Evolutionary conservation across 2,888 invertebrate species (phyloP), one percentile per base, ranked within the genome.

Genomic region (Pegoplata infirma): DNA sequence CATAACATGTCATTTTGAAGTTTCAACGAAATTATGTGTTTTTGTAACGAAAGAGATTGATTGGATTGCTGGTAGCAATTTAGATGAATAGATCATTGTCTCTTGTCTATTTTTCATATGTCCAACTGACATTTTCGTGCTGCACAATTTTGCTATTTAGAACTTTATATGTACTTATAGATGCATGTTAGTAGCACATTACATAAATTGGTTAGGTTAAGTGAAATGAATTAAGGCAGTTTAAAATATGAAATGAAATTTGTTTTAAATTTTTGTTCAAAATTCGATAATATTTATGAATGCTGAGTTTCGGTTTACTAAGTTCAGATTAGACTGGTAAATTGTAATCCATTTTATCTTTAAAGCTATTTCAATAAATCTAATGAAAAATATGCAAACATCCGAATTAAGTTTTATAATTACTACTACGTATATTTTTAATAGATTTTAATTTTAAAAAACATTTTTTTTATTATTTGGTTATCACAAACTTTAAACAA

Each of bases 41-140:
- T n/a, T n/a, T 56, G 1, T 14, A 51, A 59, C 25, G 17, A 69
- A 28, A 28, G 40, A 69, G 69, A 69, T 59, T 59, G 59, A 69
- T 69, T 59, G 69, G 59, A 69, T 69, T 51, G 36, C 58, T 58
- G 68, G 17, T 23, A 58, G 21, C 23, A 58, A 19, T 69, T 51
- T 19, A 23, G 49, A 63, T 36, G 63, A 19, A 69, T 59, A 25
- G 59, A 69, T 69, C 69, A 69, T 40, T 51, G 59, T 59, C 59
- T 40, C 51, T 7, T 59, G 40, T 36, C 36, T 46, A 23, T 46
- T 46, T 59, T 44, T 44, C 58, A 49, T 17, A 32, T 49, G 47
- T 69, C 51, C 51, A 51, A 16, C 51, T 69, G 49, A 51, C 51
- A 59, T 49, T 51, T 21, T 51, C 21, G 36, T 63, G 63, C 36